phyloP scores from a whole-genome alignment of 1,140 invertebrate genomes.

The Brachionus angularis region DNA sequence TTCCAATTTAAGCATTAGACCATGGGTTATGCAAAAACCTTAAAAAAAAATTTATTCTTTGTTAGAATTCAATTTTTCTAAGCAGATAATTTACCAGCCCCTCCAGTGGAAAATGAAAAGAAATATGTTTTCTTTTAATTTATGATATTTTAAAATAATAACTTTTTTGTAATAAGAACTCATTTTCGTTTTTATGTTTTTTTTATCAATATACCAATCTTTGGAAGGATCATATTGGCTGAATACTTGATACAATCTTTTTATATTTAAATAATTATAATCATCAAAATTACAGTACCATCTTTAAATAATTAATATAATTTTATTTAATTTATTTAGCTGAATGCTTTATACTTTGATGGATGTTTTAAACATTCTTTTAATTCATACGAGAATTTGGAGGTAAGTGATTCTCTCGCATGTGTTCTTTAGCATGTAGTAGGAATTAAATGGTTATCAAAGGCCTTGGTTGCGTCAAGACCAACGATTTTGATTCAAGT shows the following conservation, averaged over 20 bases:
- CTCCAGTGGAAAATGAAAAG: slow-evolving; percentile 36
- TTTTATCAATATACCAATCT: slow-evolving; percentile 39
- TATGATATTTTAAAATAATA: neutral
- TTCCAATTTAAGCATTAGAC: neutral
- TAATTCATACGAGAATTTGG: slow-evolving; percentile 15
- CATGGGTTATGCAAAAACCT: slow-evolving; percentile 21
- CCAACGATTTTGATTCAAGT: too few relatives aligned
- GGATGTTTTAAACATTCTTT: neutral
- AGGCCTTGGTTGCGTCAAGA: too few relatives aligned
- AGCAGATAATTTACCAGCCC: slow-evolving; percentile 4
- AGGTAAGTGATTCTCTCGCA: slow-evolving; percentile 3
- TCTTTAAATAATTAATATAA: neutral
- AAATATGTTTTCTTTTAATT: neutral
- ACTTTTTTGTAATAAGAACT: neutral
- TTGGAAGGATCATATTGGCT: slow-evolving; percentile 1
- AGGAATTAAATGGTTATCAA: neutral
- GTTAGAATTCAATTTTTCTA: neutral
- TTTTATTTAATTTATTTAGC: neutral
- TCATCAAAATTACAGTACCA: slow-evolving; percentile 43
- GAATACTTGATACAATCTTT: neutral
- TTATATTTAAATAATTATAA: slow-evolving; percentile 37
- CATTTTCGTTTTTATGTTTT: neutral
- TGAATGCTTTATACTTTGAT: neutral
- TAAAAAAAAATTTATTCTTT: neutral
- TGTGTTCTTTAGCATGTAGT: neutral